phyloP scores from a whole-genome alignment of 2,797 vertebrate species.

The Xenopus petersii region DNA sequence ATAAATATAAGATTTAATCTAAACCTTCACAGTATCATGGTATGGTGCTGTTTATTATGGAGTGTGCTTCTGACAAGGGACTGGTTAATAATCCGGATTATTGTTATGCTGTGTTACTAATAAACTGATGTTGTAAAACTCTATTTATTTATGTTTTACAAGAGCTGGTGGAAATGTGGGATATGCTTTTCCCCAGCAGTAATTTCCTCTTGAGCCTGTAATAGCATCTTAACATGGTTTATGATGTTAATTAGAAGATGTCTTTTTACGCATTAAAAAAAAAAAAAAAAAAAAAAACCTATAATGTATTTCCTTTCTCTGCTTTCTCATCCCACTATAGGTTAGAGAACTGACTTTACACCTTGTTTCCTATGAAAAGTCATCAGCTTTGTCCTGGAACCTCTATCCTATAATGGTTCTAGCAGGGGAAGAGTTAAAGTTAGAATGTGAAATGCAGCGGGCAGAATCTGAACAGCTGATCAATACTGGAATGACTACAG shows the following conservation, averaged over 20 bases:
- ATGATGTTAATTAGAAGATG: conserved; percentile 42
- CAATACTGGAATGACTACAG: conserved; percentile 45
- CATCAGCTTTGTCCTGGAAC: background rate
- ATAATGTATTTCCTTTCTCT: background rate
- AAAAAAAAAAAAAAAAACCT: background rate
- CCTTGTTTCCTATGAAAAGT: background rate
- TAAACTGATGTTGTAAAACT: conserved; percentile 35
- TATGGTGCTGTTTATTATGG: background rate
- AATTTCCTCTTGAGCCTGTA: conserved; percentile 29
- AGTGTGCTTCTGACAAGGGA: background rate
- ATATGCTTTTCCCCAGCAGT: conserved; percentile 16
- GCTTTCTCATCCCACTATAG: background rate
- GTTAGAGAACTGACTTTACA: too few species aligned
- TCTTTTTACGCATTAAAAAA: conserved; percentile 25
- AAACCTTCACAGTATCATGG: too few species aligned
- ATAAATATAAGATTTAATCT: too few species aligned
- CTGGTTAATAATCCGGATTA: conserved; percentile 21
- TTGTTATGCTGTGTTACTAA: conserved; percentile 10
- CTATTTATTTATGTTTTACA: conserved; percentile 34
- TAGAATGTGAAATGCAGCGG: conserved; percentile 18
- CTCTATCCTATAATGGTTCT: background rate
- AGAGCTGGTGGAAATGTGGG: conserved; percentile 17
- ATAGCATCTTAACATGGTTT: conserved; percentile 43
- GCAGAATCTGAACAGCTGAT: conserved; percentile 38
- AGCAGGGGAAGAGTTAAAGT: conserved; percentile 7